These are phyloP conservation scores for Campoplex nolae DNA, from an alignment of 2,888 invertebrate genomes.

Conservation along the genomic window DNA sequence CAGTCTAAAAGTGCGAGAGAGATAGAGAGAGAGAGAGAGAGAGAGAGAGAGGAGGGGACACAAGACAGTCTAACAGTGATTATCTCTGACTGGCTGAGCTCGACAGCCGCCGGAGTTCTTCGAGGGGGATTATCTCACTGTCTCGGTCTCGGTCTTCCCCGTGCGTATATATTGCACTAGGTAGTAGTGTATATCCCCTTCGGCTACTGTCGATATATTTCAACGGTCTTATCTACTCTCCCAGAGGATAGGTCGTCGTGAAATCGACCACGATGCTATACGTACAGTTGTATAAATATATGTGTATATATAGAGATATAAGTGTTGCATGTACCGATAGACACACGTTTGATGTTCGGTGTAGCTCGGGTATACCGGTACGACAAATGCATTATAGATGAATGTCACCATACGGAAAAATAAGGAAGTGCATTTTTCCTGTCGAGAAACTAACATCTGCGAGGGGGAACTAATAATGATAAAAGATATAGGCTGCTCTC, in stretches of 20 bases:
- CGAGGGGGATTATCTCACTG: constrained; percentile 79
- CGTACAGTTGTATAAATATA: constrained; percentile 20
- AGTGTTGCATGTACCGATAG: constrained; percentile 70
- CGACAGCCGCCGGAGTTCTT: constrained; percentile 78
- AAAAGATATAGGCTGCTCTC: not conserved
- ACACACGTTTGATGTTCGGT: constrained; percentile 70
- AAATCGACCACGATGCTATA: constrained; percentile 68
- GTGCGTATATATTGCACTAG: constrained; percentile 18
- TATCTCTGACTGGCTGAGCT: constrained; percentile 81
- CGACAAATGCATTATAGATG: constrained; percentile 40
- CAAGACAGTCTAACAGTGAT: constrained; percentile 78
- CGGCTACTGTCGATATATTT: constrained; percentile 82
- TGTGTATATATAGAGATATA: constrained; percentile 28
- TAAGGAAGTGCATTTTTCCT: not conserved
- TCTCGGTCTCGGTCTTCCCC: constrained; percentile 70
- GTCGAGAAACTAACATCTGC: constrained; percentile 11
- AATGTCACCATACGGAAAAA: constrained; percentile 5
- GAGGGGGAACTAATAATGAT: not conserved
- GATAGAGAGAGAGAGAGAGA: too few species aligned
- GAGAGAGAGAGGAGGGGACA: not conserved
- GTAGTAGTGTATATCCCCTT: constrained; percentile 75
- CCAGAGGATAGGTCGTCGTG: constrained; percentile 75
- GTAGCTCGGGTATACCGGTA: constrained; percentile 28
- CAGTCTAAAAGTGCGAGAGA: not conserved
- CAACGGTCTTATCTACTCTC: constrained; percentile 81